A percentile compares a stretch with the other conserved stretches of the same genome.
Evolutionary conservation across 2,797 vertebrate genomes (phyloP).

Genomic region (Tapirus indicus): DNA sequence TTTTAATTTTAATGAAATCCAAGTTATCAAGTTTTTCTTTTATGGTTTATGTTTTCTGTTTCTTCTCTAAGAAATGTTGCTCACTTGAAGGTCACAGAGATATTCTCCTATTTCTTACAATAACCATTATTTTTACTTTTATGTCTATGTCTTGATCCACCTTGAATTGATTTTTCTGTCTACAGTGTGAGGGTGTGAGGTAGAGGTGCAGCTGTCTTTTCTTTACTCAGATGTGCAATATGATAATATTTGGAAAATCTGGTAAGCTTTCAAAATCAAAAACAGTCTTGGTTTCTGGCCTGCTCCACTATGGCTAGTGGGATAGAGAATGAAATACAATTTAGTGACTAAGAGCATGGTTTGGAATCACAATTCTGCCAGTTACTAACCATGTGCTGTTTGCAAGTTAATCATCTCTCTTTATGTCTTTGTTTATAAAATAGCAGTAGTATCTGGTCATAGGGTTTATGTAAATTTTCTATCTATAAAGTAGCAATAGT

Average conservation of each 20-base stretch:
- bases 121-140: background rate
- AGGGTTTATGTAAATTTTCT: background rate
- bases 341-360: background rate
- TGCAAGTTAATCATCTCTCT: background rate
- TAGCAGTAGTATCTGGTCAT: background rate
- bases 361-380: background rate
- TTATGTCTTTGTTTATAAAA: background rate
- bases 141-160: background rate
- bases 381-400: background rate
- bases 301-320: background rate
- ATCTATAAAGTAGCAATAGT: background rate
- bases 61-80: background rate
- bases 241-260: conserved; percentile 12
- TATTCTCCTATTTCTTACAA: background rate
- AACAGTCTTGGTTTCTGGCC: background rate
- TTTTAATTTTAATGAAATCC: conserved; percentile 1
- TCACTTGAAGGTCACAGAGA: background rate
- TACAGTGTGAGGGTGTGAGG: background rate
- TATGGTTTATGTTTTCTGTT: conserved; percentile 25
- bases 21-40: background rate
- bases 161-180: background rate
- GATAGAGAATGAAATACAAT: background rate
- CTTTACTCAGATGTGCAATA: background rate
- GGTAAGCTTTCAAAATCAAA: background rate
- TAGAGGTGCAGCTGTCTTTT: background rate